phyloP scores from a whole-genome alignment of 92 coral and sea anemone genomes.

The Epizoanthus rinbou region DNA sequence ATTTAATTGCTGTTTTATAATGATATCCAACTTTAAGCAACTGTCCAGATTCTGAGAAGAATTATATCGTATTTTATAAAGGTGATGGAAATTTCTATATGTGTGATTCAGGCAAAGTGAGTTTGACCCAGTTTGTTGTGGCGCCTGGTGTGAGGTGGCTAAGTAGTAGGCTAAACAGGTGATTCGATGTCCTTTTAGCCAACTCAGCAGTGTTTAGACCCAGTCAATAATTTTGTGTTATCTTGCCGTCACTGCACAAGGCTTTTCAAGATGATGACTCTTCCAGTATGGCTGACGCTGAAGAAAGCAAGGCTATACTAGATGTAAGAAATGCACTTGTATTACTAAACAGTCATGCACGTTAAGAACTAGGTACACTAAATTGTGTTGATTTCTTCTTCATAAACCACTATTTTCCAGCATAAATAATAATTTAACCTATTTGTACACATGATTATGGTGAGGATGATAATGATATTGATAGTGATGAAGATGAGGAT shows the following conservation, averaged over 20 bases:
- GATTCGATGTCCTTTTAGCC: constrained; percentile 5
- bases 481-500: too few species aligned
- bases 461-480: too few species aligned
- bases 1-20: too few species aligned
- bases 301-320: constrained; percentile 41
- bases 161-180: background rate
- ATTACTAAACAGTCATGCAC: background rate
- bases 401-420: background rate
- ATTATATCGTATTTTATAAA: too few species aligned
- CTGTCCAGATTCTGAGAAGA: too few species aligned
- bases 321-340: constrained; percentile 40
- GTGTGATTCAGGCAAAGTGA: too few species aligned
- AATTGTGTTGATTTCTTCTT: background rate
- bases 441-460: background rate
- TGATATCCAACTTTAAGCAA: too few species aligned
- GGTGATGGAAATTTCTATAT: too few species aligned
- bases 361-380: background rate
- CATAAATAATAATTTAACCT: background rate
- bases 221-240: constrained; percentile 1
- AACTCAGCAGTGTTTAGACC: background rate
- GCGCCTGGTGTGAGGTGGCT: too few species aligned
- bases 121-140: too few species aligned
- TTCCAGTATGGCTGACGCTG: constrained; percentile 34
- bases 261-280: constrained; percentile 49
- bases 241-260: constrained; percentile 36